Evolutionary conservation across 2,888 invertebrate genomes (phyloP), one percentile per base, ranked within the genome.

Genomic region (Empis stercorea): DNA sequence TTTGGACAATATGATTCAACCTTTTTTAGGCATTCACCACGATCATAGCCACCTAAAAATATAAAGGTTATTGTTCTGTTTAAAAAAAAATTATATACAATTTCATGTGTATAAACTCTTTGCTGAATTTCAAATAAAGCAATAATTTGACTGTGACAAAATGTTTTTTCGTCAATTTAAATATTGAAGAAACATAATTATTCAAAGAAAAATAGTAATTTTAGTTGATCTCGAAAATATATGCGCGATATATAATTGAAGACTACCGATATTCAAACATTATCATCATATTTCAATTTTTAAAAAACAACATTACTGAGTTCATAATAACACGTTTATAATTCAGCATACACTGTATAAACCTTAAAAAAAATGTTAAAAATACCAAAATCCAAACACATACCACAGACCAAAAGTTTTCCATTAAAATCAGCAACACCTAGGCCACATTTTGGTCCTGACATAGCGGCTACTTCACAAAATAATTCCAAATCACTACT

Each of bases 21-120:
- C 16, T 78, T 75, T 54, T 78, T 77, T 56, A 91, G 72, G 62
- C 88, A 89, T 63, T 88, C 86, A 38, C 84, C 84, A 54, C 89
- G 76, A 70, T 89, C 87, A 70, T 91, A 89, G 10, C 85, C 84
- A 59, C 83, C 52, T 52, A 30, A 39, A 46, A 44, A 32, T 20
- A 7, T 13, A 27, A 44, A 44, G 5, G 9, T 27, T 27, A 27
- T 27, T 27, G 9, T 7, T 27, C 9, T 27, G 23, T 9, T 27
- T 27, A 27, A 27, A 9, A 27, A 27, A 6, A n/a, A n/a, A n/a
- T n/a, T n/a, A n/a, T n/a, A n/a, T n/a, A n/a, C n/a, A n/a, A n/a
- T n/a, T n/a, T n/a, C n/a, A n/a, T n/a, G n/a, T n/a, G n/a, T n/a
- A n/a, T n/a, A n/a, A n/a, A n/a, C n/a, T n/a, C n/a, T n/a, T n/a